phyloP scores from a whole-genome alignment of 2,888 invertebrate genomes.

The Hemaris fuciformis region DNA sequence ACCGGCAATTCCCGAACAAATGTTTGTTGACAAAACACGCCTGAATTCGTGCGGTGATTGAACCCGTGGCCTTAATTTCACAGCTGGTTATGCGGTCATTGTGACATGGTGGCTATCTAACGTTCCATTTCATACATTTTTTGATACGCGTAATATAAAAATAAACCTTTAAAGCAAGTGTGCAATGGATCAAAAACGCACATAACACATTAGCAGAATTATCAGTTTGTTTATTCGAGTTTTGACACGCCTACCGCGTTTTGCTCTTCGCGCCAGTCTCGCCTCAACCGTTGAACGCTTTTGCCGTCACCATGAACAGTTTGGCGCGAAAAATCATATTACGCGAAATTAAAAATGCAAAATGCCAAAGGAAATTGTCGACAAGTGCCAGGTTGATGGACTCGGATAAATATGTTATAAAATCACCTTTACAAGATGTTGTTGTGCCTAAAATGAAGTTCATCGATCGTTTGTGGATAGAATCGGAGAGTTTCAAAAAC shows the following conservation, averaged over 20 bases:
- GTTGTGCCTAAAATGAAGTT: slow-evolving; percentile 56
- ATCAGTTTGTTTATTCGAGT: neutral
- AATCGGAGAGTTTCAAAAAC: slow-evolving; percentile 52
- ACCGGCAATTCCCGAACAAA: too few species aligned
- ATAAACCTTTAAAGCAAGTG: neutral
- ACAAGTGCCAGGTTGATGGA: slow-evolving; percentile 44
- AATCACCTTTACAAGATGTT: slow-evolving; percentile 57
- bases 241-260: neutral
- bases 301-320: slow-evolving; percentile 52
- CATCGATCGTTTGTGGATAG: slow-evolving; percentile 59
- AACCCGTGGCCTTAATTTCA: too few species aligned
- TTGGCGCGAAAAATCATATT: slow-evolving; percentile 61
- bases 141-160: neutral
- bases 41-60: too few species aligned
- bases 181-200: neutral
- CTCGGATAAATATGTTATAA: slow-evolving; percentile 57
- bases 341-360: slow-evolving; percentile 59
- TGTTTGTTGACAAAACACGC: too few species aligned
- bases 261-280: slow-evolving; percentile 36
- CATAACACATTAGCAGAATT: neutral
- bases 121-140: too few species aligned
- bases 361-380: slow-evolving; percentile 56
- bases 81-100: too few species aligned
- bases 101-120: too few species aligned
- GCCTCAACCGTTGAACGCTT: slow-evolving; percentile 29